These are phyloP conservation scores for Megalops cyprinoides DNA, from an alignment of 2,797 vertebrate species.

Conservation along the genomic window DNA sequence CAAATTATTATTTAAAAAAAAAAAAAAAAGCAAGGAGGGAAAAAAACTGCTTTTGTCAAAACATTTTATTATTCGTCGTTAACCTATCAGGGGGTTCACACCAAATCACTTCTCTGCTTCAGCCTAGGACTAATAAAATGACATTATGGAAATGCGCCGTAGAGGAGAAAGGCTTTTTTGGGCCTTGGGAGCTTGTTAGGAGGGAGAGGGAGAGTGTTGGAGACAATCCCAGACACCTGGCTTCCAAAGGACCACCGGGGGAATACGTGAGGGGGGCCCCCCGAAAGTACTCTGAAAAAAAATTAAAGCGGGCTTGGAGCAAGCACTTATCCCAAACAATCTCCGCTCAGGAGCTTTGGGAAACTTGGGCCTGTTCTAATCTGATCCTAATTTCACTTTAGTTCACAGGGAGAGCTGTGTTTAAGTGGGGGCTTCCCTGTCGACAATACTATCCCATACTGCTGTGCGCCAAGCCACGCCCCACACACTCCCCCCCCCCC, in stretches of 20 bases:
- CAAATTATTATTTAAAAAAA: slow-evolving; percentile 46
- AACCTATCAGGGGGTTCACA: slow-evolving; percentile 52
- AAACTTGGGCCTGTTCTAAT: slow-evolving; percentile 51
- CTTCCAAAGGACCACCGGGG: slow-evolving; percentile 77
- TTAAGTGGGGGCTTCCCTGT: slow-evolving; percentile 22
- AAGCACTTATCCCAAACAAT: slow-evolving; percentile 54
- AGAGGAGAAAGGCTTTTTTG: slow-evolving; percentile 61
- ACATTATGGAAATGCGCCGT: slow-evolving; percentile 70
- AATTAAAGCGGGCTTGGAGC: slow-evolving; percentile 60
- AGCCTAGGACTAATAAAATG: slow-evolving; percentile 63
- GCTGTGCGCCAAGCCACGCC: neutral
- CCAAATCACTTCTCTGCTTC: slow-evolving; percentile 57
- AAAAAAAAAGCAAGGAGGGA: neutral
- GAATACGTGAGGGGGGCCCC: slow-evolving; percentile 56
- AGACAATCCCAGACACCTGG: slow-evolving; percentile 82
- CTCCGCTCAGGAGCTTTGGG: slow-evolving; percentile 50
- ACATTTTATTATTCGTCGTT: slow-evolving; percentile 47
- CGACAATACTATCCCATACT: neutral
- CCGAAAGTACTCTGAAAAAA: slow-evolving; percentile 56
- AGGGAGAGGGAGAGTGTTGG: slow-evolving; percentile 59
- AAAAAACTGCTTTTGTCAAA: slow-evolving; percentile 45
- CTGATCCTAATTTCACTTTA: slow-evolving; percentile 43
- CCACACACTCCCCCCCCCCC: slow-evolving; percentile 36
- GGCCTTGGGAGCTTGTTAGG: slow-evolving; percentile 72
- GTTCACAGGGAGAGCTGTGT: slow-evolving; percentile 25